A percentile compares a stretch with the other conserved stretches of the same genome.
phyloP scores from a whole-genome alignment of 2,113 vertebrate genomes.

The Neoarius graeffei region DNA sequence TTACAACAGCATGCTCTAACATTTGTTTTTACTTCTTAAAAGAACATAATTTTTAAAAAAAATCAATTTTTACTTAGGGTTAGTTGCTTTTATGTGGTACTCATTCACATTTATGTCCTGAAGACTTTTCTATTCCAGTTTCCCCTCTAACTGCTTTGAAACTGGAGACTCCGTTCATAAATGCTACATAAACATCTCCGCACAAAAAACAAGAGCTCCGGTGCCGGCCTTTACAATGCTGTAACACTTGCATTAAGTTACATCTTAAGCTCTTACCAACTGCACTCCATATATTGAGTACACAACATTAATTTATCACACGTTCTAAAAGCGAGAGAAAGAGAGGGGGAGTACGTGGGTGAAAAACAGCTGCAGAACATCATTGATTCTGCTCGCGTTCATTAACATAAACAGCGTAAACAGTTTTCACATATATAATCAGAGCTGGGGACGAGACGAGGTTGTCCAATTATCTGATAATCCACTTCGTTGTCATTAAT shows the following conservation, averaged over 20 bases:
- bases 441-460: constrained; percentile 23
- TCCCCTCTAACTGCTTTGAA: neutral
- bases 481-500: constrained; percentile 43
- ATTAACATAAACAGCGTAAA: constrained; percentile 22
- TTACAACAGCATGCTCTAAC: neutral
- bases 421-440: constrained; percentile 49
- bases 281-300: constrained; percentile 36
- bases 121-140: too few species aligned
- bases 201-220: constrained; percentile 19
- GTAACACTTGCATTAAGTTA: constrained; percentile 61
- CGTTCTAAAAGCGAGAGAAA: constrained; percentile 37
- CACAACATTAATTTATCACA: constrained; percentile 57
- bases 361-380: constrained; percentile 41
- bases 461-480: constrained; percentile 23
- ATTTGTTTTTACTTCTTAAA: neutral
- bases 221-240: constrained; percentile 58
- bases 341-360: constrained; percentile 33
- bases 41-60: neutral
- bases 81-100: neutral
- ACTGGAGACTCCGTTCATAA: neutral
- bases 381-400: constrained; percentile 41
- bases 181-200: neutral
- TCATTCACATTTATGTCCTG: neutral
- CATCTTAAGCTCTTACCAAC: neutral
- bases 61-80: neutral